A percentile compares a stretch with the other conserved stretches of the same genome.
Evolutionary conservation across 2,888 invertebrate species (phyloP).

Genomic region (Onthophagus sagittarius): DNA sequence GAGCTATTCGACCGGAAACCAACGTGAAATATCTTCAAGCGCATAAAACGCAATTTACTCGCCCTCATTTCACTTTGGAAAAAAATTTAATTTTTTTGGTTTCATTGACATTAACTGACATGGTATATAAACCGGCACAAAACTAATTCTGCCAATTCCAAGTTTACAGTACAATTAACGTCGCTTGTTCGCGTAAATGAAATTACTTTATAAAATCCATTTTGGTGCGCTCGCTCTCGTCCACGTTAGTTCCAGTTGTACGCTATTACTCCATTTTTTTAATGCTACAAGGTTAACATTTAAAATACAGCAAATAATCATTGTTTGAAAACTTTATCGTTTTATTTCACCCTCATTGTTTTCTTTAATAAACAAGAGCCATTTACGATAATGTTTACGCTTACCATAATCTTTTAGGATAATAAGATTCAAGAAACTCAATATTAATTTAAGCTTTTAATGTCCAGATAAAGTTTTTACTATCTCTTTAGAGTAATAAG

Average conservation of each 20-base stretch:
- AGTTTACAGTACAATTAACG: background rate
- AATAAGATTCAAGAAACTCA: background rate
- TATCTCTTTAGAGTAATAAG: background rate
- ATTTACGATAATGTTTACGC: background rate
- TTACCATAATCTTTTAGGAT: background rate
- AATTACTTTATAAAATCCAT: background rate
- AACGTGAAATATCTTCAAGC: too few species aligned
- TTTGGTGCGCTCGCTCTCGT: background rate
- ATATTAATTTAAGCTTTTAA: background rate
- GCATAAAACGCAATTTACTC: background rate
- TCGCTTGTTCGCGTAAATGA: background rate
- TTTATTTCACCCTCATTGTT: too few species aligned
- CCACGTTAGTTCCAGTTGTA: background rate
- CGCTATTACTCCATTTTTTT: background rate
- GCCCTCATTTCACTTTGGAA: background rate
- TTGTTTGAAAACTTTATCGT: too few species aligned
- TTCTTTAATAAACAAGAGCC: too few species aligned
- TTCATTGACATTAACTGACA: background rate
- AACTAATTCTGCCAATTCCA: background rate
- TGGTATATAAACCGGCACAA: background rate
- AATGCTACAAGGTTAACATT: background rate
- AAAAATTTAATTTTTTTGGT: background rate
- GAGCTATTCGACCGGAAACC: background rate
- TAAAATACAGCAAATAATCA: background rate
- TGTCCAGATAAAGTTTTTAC: background rate